Evolutionary conservation across 2,113 vertebrate genomes (phyloP).

Genomic region (Pedionomus torquatus): DNA sequence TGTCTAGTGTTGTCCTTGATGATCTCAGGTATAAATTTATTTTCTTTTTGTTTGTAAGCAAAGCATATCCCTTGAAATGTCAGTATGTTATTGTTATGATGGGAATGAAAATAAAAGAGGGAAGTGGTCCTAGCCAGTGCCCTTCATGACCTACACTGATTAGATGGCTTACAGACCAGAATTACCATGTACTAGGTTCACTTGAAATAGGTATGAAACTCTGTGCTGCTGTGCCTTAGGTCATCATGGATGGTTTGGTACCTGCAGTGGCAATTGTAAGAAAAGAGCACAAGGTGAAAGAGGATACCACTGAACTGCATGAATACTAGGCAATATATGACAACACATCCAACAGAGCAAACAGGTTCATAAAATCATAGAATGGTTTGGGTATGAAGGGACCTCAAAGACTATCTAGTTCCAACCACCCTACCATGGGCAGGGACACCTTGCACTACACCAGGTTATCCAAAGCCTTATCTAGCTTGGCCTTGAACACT

Average conservation of each 20-base stretch:
- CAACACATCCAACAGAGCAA: not conserved
- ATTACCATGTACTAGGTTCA: rapidly evolving
- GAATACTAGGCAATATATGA: not conserved
- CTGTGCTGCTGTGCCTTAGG: not conserved
- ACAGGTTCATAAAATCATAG: not conserved
- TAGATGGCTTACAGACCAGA: not conserved
- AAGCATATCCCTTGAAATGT: not conserved
- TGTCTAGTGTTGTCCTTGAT: not conserved
- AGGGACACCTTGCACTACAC: not conserved
- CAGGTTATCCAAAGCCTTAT: not conserved
- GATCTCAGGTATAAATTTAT: not conserved
- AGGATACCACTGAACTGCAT: not conserved
- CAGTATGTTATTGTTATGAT: not conserved
- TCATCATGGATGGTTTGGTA: not conserved
- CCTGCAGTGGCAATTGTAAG: not conserved
- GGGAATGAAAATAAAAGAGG: not conserved
- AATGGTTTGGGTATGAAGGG: not conserved
- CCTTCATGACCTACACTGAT: not conserved
- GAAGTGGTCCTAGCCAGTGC: not conserved
- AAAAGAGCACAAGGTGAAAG: not conserved
- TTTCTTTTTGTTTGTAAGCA: not conserved
- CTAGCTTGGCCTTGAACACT: not conserved
- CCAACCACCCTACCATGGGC: not conserved
- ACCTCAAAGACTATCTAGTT: not conserved
- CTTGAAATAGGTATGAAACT: not conserved